Evolutionary conservation across 92 coral and sea anemone genomes (phyloP).

Genomic region (Phenganax stokvisi): DNA sequence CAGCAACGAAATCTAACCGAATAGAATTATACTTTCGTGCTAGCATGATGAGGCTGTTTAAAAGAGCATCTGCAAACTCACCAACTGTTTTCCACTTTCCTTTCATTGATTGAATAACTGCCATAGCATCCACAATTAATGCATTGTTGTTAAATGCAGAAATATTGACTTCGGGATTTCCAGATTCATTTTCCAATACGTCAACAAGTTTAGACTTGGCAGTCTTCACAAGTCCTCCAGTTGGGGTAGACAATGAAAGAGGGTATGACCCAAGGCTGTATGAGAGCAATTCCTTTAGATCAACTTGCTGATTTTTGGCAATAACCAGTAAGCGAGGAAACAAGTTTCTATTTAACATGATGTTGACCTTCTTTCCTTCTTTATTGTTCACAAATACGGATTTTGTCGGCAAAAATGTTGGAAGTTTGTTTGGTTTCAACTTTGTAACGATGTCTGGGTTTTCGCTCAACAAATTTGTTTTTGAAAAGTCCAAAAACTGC

Average conservation of each 20-base stretch:
- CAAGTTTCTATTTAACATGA: background rate
- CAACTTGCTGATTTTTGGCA: too few relatives aligned
- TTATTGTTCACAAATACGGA: background rate
- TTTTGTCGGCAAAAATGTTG: background rate
- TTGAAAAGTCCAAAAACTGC: background rate
- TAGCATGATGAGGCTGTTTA: background rate
- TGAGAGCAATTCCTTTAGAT: too few relatives aligned
- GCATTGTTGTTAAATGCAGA: background rate
- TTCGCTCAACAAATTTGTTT: background rate
- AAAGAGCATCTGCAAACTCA: background rate
- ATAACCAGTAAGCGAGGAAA: background rate
- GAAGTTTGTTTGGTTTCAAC: background rate
- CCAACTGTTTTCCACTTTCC: background rate
- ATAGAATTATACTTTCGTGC: background rate
- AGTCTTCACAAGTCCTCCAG: background rate
- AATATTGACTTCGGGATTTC: background rate
- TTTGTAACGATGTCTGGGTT: background rate
- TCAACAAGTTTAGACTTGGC: background rate
- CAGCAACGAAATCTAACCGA: background rate
- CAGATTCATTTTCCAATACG: background rate
- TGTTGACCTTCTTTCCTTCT: background rate
- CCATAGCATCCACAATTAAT: background rate
- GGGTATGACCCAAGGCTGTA: background rate
- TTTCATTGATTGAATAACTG: background rate
- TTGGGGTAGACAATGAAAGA: background rate